Evolutionary conservation across 2,797 vertebrate genomes (phyloP).

Genomic region (Sebastes alutus): DNA sequence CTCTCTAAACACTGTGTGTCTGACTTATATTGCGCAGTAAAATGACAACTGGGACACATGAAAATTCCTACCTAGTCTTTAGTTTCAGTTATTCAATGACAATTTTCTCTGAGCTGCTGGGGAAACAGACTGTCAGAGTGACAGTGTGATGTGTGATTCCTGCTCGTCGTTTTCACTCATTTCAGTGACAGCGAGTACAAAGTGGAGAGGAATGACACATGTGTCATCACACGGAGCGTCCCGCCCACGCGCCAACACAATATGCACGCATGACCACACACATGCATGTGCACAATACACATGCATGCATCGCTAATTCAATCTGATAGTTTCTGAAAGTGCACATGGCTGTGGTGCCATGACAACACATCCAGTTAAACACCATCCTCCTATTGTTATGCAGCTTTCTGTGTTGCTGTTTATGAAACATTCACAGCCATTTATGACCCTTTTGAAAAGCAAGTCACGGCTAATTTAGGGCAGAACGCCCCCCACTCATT

Average conservation of each 20-base stretch:
- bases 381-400: conserved; percentile 2
- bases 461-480: conserved; percentile 73
- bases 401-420: conserved; percentile 47
- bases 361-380: conserved; percentile 18
- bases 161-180: background rate
- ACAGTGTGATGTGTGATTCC: background rate
- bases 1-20: conserved; percentile 35
- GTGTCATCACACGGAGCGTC: background rate
- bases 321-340: background rate
- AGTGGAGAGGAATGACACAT: conserved; percentile 3
- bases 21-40: conserved; percentile 15
- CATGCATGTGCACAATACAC: background rate
- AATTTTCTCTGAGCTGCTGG: background rate
- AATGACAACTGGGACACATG: conserved; percentile 42
- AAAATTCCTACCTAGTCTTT: background rate
- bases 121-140: background rate
- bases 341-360: background rate
- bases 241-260: background rate
- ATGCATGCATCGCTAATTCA: background rate
- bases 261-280: background rate
- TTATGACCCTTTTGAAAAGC: conserved; percentile 70
- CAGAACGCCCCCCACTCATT: conserved; percentile 51
- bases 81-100: background rate
- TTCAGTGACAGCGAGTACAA: conserved; percentile 3
- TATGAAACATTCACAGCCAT: conserved; percentile 65